Evolutionary conservation across 2,797 vertebrate species (phyloP).

Genomic region (Oceanodroma leucorhoa): DNA sequence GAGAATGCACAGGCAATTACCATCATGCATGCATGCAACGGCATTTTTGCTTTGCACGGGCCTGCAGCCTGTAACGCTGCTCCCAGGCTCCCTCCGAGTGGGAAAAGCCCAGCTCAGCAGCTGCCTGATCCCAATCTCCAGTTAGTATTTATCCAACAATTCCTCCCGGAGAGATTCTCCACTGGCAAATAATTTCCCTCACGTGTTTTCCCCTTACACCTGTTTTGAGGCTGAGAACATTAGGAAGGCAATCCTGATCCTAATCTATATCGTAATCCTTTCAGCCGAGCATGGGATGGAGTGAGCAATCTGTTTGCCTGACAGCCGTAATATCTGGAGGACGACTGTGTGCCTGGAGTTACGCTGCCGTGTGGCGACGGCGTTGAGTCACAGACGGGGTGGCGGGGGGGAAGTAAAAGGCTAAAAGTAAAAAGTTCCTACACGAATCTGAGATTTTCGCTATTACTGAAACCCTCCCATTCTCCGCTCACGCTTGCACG

Average conservation of each 20-base stretch:
- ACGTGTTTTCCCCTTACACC: slow-evolving; percentile 23
- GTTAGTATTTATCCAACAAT: slow-evolving; percentile 17
- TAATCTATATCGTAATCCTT: slow-evolving; percentile 45
- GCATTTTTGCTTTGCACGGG: background rate
- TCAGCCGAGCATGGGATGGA: background rate
- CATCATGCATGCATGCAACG: background rate
- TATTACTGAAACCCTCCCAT: background rate
- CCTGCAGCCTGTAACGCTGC: background rate
- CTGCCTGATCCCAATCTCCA: slow-evolving; percentile 37
- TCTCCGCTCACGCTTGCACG: background rate
- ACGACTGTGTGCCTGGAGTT: background rate
- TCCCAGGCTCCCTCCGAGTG: background rate
- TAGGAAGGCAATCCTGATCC: slow-evolving; percentile 39
- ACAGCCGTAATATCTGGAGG: background rate
- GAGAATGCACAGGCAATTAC: background rate
- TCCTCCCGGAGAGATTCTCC: slow-evolving; percentile 16
- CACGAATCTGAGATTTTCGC: background rate
- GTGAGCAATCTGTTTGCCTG: slow-evolving; percentile 10
- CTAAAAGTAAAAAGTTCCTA: slow-evolving; percentile 17
- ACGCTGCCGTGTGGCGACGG: fast-evolving
- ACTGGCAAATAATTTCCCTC: background rate
- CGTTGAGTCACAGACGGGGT: background rate
- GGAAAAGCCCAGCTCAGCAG: slow-evolving; percentile 14
- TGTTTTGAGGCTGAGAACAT: slow-evolving; percentile 36
- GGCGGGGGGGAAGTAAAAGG: background rate